Base-by-base conservation (phyloP, 1,140 invertebrate genomes). In the Cydia fagiglandana region DNA sequence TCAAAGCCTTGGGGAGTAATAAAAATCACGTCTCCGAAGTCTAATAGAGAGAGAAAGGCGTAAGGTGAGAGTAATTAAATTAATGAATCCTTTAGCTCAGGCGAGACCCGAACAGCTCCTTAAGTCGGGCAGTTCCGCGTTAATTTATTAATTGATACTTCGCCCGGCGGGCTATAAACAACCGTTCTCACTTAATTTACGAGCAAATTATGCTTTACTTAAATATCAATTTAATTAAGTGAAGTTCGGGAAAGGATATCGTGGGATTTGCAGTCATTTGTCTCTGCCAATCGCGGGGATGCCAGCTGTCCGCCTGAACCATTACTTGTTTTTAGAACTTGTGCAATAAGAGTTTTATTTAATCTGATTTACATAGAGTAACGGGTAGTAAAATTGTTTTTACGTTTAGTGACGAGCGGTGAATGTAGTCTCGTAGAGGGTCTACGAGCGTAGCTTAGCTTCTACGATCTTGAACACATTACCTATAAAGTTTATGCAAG, bases 141-240 rank as follows among this genome's bases (percentile, higher is more conserved):
- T 92, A 93, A 93, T 93, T 93, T 91, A 93, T 93, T 93, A 93
- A 93, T 92, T 92, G 90, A 84, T 83, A 87, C 83, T 87, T 89
- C 84, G 82, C 87, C 86, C 89, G 82, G 78, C 83, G 82, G 89
- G 88, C 90, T 89, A 91, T 93, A 92, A 92, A 93, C 91, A 93
- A 93, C 85, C 85, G 83, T 88, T 90, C 88, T 91, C 88, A 86
- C 86, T 93, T 93, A 93, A 93, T 93, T 92, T 93, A 93, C 90
- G 91, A 92, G 88, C 86, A 85, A 93, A 93, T 93, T 92, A 92
- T 92, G 88, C 91, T 92, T 91, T 91, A 91, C 89, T 93, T 93
- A 93, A 93, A 93, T 93, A 93, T 91, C 90, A 91, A 93, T 91
- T 93, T 93, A 91, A 91, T 93, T 91, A 93, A 91, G 89, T 91